Conservation (phyloP, 2,797 vertebrate genomes). For the Cossypha heuglini region DNA sequence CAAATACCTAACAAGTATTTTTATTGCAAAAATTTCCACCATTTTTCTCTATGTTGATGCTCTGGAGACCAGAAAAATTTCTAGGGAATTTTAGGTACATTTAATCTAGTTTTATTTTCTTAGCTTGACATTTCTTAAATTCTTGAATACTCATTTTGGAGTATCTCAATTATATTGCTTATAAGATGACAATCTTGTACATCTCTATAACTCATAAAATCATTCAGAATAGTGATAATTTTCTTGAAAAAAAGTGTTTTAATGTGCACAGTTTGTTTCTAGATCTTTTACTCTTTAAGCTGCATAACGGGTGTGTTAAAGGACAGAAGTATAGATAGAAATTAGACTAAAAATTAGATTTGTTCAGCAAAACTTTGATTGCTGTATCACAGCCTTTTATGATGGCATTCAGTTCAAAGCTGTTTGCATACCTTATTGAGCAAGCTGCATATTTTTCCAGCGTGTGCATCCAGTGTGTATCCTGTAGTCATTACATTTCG, state of each 20-base stretch:
- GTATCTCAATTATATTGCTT: neutral
- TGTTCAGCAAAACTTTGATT: constrained; percentile 15
- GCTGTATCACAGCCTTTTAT: constrained; percentile 25
- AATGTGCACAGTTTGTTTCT: neutral
- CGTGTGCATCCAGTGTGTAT: neutral
- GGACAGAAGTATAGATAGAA: neutral
- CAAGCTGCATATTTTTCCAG: constrained; percentile 35
- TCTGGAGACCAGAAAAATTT: neutral
- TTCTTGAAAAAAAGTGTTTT: neutral
- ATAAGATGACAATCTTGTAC: neutral
- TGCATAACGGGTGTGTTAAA: neutral
- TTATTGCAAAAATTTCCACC: neutral
- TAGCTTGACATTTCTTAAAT: neutral
- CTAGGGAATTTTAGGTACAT: neutral
- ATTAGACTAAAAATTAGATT: neutral
- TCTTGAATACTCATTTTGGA: neutral
- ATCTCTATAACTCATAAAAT: neutral
- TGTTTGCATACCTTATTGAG: constrained; percentile 55
- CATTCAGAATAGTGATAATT: neutral
- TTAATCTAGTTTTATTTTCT: neutral
- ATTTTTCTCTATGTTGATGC: neutral
- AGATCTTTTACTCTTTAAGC: neutral
- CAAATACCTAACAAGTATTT: neutral
- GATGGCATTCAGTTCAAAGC: neutral
- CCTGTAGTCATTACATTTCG: constrained; percentile 38